Evolutionary conservation across 2,113 vertebrate genomes (phyloP).

Genomic region (Chaenogobius annularis): DNA sequence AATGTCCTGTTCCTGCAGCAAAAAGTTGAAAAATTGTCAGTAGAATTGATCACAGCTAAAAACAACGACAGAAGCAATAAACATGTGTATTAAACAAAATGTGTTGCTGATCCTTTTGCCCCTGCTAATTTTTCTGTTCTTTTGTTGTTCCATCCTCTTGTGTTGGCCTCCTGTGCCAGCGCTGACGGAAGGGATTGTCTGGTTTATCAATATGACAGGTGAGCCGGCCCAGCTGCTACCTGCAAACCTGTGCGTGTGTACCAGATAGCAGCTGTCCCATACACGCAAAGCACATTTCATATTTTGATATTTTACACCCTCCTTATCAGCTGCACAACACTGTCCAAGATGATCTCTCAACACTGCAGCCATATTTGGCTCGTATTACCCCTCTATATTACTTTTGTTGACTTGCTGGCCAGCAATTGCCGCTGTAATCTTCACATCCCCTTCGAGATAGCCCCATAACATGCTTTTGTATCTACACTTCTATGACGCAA

Average conservation of each 20-base stretch:
- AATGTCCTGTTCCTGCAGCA: background rate
- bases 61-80: background rate
- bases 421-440: slow-evolving; percentile 63
- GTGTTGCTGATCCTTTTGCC: slow-evolving; percentile 27
- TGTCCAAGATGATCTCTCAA: slow-evolving; percentile 38
- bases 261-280: slow-evolving; percentile 69
- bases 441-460: slow-evolving; percentile 45
- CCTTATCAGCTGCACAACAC: slow-evolving; percentile 9
- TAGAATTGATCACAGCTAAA: background rate
- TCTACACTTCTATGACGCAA: slow-evolving; percentile 73
- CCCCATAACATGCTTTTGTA: slow-evolving; percentile 52
- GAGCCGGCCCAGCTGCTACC: slow-evolving; percentile 78
- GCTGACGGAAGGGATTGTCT: slow-evolving; percentile 78
- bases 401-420: slow-evolving; percentile 67
- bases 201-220: slow-evolving; percentile 77
- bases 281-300: slow-evolving; percentile 57
- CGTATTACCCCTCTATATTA: slow-evolving; percentile 59
- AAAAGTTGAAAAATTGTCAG: too few relatives aligned
- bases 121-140: slow-evolving; percentile 43
- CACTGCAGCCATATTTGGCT: slow-evolving; percentile 30
- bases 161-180: slow-evolving; percentile 42
- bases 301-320: slow-evolving; percentile 36
- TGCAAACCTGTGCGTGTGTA: slow-evolving; percentile 44
- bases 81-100: slow-evolving; percentile 12
- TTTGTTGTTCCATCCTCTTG: slow-evolving; percentile 63